Evolutionary conservation across 2,113 vertebrate species (phyloP).

Genomic region (Stigmatopora nigra): DNA sequence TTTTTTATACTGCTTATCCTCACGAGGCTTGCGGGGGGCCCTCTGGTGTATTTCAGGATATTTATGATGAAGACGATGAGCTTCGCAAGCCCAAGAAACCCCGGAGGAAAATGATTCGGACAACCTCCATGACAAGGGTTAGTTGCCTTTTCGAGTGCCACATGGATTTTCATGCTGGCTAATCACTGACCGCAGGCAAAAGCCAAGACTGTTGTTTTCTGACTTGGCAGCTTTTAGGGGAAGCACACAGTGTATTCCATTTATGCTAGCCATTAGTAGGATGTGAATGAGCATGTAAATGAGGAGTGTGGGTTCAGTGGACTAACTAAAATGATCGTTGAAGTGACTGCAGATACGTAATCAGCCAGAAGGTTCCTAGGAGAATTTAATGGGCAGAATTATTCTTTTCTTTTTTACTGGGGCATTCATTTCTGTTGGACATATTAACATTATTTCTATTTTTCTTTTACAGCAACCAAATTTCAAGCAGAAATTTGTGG

Average conservation of each 20-base stretch:
- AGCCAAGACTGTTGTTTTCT: slow-evolving; percentile 28
- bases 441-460: slow-evolving; percentile 4
- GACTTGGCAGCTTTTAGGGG: slow-evolving; percentile 41
- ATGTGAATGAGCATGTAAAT: slow-evolving; percentile 50
- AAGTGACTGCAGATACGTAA: slow-evolving; percentile 51
- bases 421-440: slow-evolving; percentile 4
- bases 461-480: slow-evolving; percentile 70
- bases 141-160: slow-evolving; percentile 16
- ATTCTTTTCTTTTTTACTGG: slow-evolving; percentile 24
- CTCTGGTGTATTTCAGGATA: slow-evolving; percentile 55
- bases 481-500: slow-evolving; percentile 79
- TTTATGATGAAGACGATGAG: slow-evolving; percentile 77
- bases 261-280: slow-evolving; percentile 51
- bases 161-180: slow-evolving; percentile 10
- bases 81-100: slow-evolving; percentile 74
- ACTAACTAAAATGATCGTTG: slow-evolving; percentile 51
- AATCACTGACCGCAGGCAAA: slow-evolving; percentile 46
- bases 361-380: slow-evolving; percentile 39
- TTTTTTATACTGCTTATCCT: too few relatives aligned
- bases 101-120: slow-evolving; percentile 70
- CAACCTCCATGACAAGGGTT: slow-evolving; percentile 74
- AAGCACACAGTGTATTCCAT: slow-evolving; percentile 38
- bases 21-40: too few relatives aligned
- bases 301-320: slow-evolving; percentile 42
- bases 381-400: slow-evolving; percentile 27